Evolutionary conservation across 1,140 invertebrate genomes (phyloP).

Genomic region (Drosophila repletoides): DNA sequence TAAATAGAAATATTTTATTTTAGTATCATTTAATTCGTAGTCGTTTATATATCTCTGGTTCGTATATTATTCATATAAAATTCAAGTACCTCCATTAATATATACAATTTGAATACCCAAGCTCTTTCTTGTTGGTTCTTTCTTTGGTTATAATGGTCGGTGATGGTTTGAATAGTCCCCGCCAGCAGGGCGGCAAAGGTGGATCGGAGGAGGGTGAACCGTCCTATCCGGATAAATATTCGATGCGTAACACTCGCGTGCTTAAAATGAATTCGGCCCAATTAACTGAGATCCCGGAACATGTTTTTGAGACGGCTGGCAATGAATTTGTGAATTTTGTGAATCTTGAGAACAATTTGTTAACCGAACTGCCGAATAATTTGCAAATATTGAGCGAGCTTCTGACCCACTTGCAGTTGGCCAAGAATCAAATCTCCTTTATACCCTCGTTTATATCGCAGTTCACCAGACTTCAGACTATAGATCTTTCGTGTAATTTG

Average conservation of each 20-base stretch:
- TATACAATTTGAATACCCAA: not conserved
- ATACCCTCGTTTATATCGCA: constrained; percentile 53
- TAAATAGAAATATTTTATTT: not conserved
- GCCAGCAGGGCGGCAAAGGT: constrained; percentile 42
- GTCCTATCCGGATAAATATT: constrained; percentile 51
- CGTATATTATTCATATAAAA: not conserved
- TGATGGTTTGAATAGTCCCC: constrained; percentile 61
- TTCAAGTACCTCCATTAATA: no score
- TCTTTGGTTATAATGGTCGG: constrained; percentile 28
- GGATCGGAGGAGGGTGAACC: not conserved
- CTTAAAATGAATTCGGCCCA: constrained; percentile 2
- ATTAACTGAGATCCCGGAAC: constrained; percentile 25
- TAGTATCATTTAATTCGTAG: constrained; percentile 6
- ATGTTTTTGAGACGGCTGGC: constrained; percentile 39
- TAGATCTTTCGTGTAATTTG: constrained; percentile 50
- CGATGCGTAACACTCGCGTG: constrained; percentile 44
- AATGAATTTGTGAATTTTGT: constrained; percentile 50
- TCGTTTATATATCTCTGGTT: not conserved
- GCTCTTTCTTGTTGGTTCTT: not conserved
- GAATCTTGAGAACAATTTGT: constrained; percentile 25
- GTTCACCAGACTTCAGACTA: constrained; percentile 19
- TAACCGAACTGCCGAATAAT: constrained; percentile 33
- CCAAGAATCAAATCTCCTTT: constrained; percentile 38
- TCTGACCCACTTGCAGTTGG: constrained; percentile 33
- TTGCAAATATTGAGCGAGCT: constrained; percentile 31